Percentiles rank a stretch among this genome's conserved stretches.
phyloP scores from a whole-genome alignment of 2,888 invertebrate genomes.

The Thereva unica region DNA sequence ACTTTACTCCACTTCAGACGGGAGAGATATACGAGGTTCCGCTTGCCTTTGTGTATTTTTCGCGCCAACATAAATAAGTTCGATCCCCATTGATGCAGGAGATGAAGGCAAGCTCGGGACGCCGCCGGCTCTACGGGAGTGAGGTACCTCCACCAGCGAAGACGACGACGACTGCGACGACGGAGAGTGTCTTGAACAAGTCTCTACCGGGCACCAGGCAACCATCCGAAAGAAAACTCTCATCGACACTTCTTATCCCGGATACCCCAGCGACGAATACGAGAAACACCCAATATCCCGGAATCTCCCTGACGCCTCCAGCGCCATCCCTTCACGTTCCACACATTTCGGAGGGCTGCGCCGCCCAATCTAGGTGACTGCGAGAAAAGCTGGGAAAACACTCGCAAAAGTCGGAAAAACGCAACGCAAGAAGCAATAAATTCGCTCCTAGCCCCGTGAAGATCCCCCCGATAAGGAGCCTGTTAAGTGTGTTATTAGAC shows the following conservation, averaged over 20 bases:
- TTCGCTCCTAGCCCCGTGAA: constrained; percentile 34
- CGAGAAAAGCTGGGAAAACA: background rate
- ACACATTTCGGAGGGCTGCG: too few relatives aligned
- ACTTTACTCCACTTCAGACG: background rate
- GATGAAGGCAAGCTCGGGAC: background rate
- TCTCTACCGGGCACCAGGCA: background rate
- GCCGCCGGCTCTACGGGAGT: too few relatives aligned
- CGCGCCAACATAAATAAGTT: constrained; percentile 37
- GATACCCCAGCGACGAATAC: background rate
- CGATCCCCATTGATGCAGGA: constrained; percentile 8
- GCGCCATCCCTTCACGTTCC: too few relatives aligned
- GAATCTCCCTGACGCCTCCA: too few relatives aligned
- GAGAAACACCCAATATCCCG: too few relatives aligned
- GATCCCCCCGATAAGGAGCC: constrained; percentile 35
- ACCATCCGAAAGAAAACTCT: constrained; percentile 13
- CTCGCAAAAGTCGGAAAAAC: background rate
- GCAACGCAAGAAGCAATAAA: constrained; percentile 26
- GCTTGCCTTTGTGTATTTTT: constrained; percentile 32
- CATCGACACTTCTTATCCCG: constrained; percentile 9
- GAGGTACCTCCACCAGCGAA: too few relatives aligned
- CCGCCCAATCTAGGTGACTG: background rate
- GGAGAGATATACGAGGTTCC: constrained; percentile 19
- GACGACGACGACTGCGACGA: too few relatives aligned
- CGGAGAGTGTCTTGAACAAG: too few relatives aligned
- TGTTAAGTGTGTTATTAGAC: constrained; percentile 40